phyloP scores from a whole-genome alignment of 92 coral and sea anemone species.

The Isaurus tuberculatus region DNA sequence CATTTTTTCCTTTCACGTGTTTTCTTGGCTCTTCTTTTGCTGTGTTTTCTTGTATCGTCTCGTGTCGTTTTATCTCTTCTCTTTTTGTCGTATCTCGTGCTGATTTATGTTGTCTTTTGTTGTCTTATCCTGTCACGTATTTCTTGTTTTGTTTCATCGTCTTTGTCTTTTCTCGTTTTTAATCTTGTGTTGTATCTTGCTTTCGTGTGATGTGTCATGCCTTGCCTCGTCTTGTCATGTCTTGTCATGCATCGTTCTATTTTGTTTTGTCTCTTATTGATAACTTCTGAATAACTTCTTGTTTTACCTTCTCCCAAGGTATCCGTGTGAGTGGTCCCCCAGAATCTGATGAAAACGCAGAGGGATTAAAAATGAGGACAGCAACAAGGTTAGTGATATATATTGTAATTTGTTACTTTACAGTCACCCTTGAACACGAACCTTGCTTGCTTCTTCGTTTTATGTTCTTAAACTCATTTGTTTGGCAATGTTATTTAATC shows the following conservation, averaged over 20 bases:
- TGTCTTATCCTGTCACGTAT: not conserved
- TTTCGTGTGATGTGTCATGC: not conserved
- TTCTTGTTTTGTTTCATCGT: not conserved
- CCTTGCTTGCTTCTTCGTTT: not conserved
- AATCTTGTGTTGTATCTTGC: not conserved
- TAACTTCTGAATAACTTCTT: not conserved
- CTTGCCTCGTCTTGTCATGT: not conserved
- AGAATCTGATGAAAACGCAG: constrained; percentile 59
- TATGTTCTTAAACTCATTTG: no score
- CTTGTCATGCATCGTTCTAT: not conserved
- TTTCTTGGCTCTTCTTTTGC: not conserved
- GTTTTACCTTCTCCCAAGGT: constrained; percentile 44
- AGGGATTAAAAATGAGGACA: constrained; percentile 71
- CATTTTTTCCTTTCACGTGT: not conserved
- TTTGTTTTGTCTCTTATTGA: not conserved
- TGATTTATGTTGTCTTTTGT: not conserved
- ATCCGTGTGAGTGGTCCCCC: constrained; percentile 85
- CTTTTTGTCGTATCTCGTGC: not conserved
- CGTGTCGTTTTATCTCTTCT: not conserved
- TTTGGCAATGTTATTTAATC: no score
- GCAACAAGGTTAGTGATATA: constrained; percentile 66
- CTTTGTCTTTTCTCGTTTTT: no score
- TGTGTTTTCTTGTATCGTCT: not conserved
- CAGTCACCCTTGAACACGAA: not conserved
- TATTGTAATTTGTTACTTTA: not conserved